phyloP scores from a whole-genome alignment of 1,140 invertebrate species.

The Bombus confusus region DNA sequence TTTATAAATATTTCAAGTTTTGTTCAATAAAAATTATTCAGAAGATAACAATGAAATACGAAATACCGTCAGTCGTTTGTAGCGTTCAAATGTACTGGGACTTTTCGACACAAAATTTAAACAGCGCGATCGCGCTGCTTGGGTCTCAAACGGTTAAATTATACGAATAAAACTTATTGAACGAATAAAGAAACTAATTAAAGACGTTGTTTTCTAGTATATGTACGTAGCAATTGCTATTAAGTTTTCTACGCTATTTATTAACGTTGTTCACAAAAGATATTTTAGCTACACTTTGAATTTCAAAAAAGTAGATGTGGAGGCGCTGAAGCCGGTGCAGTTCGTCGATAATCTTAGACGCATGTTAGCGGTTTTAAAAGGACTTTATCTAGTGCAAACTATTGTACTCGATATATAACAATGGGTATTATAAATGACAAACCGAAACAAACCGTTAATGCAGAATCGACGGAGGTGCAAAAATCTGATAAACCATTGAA shows the following conservation, averaged over 20 bases:
- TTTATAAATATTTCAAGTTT: too few species aligned
- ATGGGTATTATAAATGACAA: slow-evolving; percentile 24
- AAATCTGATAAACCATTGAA: slow-evolving; percentile 82
- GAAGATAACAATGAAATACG: too few species aligned
- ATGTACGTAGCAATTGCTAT: background rate
- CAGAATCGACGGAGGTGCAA: background rate
- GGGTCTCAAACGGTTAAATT: too few species aligned
- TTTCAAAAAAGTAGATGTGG: background rate
- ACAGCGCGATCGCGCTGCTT: too few species aligned
- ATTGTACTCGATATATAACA: background rate
- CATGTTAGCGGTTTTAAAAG: background rate
- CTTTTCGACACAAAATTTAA: too few species aligned
- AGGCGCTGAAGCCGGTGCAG: background rate
- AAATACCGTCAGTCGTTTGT: too few species aligned
- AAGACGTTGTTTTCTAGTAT: background rate
- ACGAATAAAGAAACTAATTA: background rate
- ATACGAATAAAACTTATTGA: too few species aligned
- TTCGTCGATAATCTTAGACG: too few species aligned
- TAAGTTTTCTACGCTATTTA: background rate
- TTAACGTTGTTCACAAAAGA: background rate
- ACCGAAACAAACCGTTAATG: background rate
- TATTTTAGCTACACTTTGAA: background rate
- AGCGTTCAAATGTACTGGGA: too few species aligned
- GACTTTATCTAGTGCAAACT: background rate
- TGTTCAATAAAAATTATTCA: too few species aligned